Evolutionary conservation across 2,888 invertebrate species (phyloP), one percentile per base, ranked within the genome.

Genomic region (Altica lythri): DNA sequence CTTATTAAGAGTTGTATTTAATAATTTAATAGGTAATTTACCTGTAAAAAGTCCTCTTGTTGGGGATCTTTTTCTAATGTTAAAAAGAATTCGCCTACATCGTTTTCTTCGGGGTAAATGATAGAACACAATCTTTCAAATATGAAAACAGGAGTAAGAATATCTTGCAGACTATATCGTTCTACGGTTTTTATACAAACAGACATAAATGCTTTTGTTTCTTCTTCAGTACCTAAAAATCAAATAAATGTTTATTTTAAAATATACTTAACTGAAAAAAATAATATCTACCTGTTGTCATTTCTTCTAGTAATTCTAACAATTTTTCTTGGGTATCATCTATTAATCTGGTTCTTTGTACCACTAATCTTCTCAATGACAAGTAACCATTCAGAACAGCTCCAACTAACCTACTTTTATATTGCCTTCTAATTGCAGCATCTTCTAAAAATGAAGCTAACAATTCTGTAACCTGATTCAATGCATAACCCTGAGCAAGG

Each of bases 51-150:
- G 79, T 99, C 98, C 77, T 99, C 99, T 71, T 99, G 98, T 68
- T 97, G 97, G 0, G 96, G 92, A 79, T 99, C 99, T 73, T 99
- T 99, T 73, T 98, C 98, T 3, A 99, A 80, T 0, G 93, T 92
- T 56, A 99, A 83, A 81, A 93, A 93, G 79, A 98, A 98, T 76
- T 98, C 97, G 0, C 94, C 94, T 2, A 95, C 89, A 71, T 96
- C 96, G 71, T 95, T 96, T 76, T 97, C 96, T 73, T 97, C 96
- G 0, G 95, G 97, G 74, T 95, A 94, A 63, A 99, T 97, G 60
- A 97, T 95, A 13, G 95, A 96, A 73, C 97, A 97, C 2, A 98
- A 83, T 30, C 97, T 82, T 78, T 98, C 98, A 75, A 97, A 98
- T 59, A 98, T 95, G 73, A 98, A 98, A 2, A 97, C 95, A 0